Base-by-base conservation (phyloP, 2,888 invertebrate species). In the Cynaeus angustus region DNA sequence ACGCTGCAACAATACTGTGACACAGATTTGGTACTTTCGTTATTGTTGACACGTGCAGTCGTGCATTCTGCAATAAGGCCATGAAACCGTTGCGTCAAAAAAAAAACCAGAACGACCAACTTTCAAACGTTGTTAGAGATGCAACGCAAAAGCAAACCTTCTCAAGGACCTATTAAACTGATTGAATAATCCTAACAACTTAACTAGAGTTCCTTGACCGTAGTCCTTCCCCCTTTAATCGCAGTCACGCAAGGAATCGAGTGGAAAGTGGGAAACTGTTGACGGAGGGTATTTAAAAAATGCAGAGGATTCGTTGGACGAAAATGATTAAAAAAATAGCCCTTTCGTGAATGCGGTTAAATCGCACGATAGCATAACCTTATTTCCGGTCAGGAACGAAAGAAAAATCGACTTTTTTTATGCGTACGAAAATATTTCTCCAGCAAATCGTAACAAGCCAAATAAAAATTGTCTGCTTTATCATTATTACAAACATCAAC, bases 61-160 rank as follows among this genome's bases (percentile, higher is more conserved):
- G n/a, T 65, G 65, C 65, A 65, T 65, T 65, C 53, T 65, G 65
- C 65, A 65, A 65, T 53, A 65, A 65, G 66, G 66, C 46, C 66
- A 58, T 53, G 52, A 64, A 53, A 53, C 64, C 33, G 64, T 64
- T 64, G 52, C 53, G 53, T 14, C 30, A 12, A 38, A 56, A 56
- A 56, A 33, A 16, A 61, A 48, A 37, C 16, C 52, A 52, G 52
- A 43, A 46, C 46, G 3, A 16, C 41, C n/a, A 9, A 26, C 56
- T 58, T 58, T 55, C 53, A 37, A 30, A 12, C 33, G 12, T 33
- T 16, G 4, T 50, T 5, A 8, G 53, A 45, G 59, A 59, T 59
- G 59, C 62, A 62, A 12, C 62, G 62, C 62, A 62, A 50, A 62
- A 62, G 38, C 48, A 10, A 10, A 45, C 30, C 50, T 50, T 16